Percentiles rank a stretch among this genome's conserved stretches.
These are phyloP conservation scores for Sclerurus mexicanus DNA, from an alignment of 2,113 vertebrate species.

Conservation along the genomic window DNA sequence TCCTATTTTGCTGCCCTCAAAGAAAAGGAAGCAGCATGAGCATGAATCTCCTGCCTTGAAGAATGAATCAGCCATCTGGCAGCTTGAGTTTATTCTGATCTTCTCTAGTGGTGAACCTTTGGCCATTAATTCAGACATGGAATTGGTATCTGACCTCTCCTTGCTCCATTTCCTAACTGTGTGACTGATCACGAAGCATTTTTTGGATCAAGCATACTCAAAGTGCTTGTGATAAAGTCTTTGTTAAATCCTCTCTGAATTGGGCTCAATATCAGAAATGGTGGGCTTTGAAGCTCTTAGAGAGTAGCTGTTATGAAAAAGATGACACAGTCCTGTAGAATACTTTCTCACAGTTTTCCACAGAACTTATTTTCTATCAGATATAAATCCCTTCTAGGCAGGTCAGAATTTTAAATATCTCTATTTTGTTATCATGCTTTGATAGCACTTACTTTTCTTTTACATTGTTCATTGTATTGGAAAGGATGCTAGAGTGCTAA, in stretches of 20 bases:
- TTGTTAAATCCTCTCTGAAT: not conserved
- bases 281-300: not conserved
- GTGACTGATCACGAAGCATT: not conserved
- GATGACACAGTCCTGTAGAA: not conserved
- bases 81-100: not conserved
- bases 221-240: not conserved
- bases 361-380: not conserved
- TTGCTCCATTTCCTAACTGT: not conserved
- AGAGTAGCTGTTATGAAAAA: not conserved
- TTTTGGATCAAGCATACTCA: not conserved
- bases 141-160: not conserved
- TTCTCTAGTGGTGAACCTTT: not conserved
- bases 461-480: not conserved
- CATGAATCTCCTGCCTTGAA: slow-evolving; percentile 15
- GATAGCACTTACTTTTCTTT: not conserved
- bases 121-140: not conserved
- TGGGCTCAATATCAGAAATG: not conserved
- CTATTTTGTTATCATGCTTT: not conserved
- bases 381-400: not conserved
- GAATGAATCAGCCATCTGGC: slow-evolving; percentile 39
- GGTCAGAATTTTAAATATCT: not conserved
- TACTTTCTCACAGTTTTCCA: not conserved
- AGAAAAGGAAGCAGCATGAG: slow-evolving; percentile 17
- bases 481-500: not conserved
- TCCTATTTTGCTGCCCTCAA: not conserved